These are phyloP conservation scores for Sycophila texana DNA, from an alignment of 2,888 invertebrate species.

Conservation along the genomic window DNA sequence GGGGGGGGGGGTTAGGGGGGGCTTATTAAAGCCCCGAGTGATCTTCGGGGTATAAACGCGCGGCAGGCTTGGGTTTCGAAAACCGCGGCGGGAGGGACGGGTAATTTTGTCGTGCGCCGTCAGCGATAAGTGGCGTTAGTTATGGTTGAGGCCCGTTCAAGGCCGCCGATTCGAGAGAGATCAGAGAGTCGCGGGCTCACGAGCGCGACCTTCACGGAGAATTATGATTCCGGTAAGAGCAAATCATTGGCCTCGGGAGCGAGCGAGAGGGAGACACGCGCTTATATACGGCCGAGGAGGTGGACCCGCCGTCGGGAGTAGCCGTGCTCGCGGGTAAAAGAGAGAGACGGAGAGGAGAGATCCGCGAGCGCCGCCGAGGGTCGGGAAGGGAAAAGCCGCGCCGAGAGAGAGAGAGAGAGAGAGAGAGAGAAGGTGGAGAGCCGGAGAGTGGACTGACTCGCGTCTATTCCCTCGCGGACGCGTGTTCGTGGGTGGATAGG, in stretches of 20 bases:
- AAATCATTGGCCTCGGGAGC: conserved; percentile 68
- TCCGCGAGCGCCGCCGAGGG: not conserved
- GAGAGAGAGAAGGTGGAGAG: not conserved
- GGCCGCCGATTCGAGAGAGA: conserved; percentile 59
- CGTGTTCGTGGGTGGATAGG: conserved; percentile 2
- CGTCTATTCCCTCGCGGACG: not conserved
- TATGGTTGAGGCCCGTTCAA: conserved; percentile 58
- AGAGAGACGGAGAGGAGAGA: not conserved
- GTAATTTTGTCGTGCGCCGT: conserved; percentile 55
- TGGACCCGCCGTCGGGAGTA: not conserved
- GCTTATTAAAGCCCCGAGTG: not conserved
- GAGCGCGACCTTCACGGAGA: conserved; percentile 65
- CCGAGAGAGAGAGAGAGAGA: not conserved
- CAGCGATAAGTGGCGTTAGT: conserved; percentile 58
- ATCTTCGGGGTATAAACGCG: not conserved
- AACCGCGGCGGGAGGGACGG: conserved; percentile 27
- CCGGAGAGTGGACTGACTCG: not conserved
- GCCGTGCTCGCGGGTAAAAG: too few relatives aligned
- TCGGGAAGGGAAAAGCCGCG: not conserved
- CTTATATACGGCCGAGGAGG: conserved; percentile 22
- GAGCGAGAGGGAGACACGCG: conserved; percentile 24
- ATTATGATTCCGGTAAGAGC: conserved; percentile 70
- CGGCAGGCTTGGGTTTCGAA: not conserved
- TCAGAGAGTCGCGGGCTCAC: conserved; percentile 31
- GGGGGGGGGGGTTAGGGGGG: not conserved